Base-by-base conservation (phyloP, 2,113 vertebrate species). In the Tor tambroides region DNA sequence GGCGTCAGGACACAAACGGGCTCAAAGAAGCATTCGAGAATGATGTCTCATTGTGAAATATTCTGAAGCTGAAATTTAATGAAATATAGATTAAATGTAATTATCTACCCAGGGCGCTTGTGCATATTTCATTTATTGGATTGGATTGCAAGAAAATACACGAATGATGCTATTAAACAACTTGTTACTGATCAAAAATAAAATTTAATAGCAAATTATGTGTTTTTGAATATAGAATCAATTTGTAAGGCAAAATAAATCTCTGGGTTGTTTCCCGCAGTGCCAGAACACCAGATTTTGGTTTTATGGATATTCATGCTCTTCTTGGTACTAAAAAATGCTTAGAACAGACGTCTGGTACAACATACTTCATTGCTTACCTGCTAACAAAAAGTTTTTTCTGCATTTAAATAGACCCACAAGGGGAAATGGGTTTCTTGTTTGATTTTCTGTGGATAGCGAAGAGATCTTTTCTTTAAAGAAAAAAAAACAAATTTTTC, bases 31-130 rank as follows among this genome's bases (percentile, higher is more conserved):
- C 54, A 59, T 84, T 75, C 3, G 23, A 19, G 69, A 54, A 54
- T 59, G 74, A 17, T 35, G 43, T 74, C n/a, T 77, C 23, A 65
- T 46, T 85, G 7, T 46, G 72, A 26, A 35, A 84, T 84, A 61
- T 59, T 61, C n/a, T 38, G 30, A 74, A 41, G 49, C 14, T 74
- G 35, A 59, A 38, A 43, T 84, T 59, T 21, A 75, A 72, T 56
- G 19, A 74, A 54, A 84, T 74, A 65, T 81, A 43, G 79, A 81
- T 46, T 5, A 19, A 43, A 80, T 80, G 56, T 80, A 35, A 80
- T 63, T 43, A 43, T 80, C 21, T 54, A 38, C 30, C 28, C 28
- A 12, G 28, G 51, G 49, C 12, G 2, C 2, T 74, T 5, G 23
- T 75, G 15, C 69, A 75, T 74, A 26, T 38, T 54, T 35, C 30